These are phyloP conservation scores for Ophion costatus DNA, from an alignment of 2,888 invertebrate genomes.

Conservation along the genomic window DNA sequence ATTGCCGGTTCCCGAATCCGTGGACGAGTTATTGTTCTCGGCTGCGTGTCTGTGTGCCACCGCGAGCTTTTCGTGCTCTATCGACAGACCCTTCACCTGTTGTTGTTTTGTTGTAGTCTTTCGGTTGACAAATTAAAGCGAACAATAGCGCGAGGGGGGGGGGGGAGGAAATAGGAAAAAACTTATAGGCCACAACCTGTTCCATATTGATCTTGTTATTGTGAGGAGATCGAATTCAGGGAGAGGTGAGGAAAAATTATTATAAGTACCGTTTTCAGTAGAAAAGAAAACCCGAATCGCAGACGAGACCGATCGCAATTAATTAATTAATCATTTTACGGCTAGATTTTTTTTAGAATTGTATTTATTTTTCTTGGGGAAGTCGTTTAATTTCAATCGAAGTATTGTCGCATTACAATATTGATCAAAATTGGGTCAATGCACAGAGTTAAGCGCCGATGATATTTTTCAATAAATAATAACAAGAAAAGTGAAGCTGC, in stretches of 20 bases:
- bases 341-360: background rate
- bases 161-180: background rate
- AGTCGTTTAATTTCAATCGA: too few species aligned
- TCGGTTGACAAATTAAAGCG: slow-evolving; percentile 30
- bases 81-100: slow-evolving; percentile 91
- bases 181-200: background rate
- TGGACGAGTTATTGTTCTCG: slow-evolving; percentile 78
- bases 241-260: background rate
- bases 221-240: background rate
- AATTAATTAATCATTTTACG: too few species aligned
- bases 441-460: too few species aligned
- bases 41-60: slow-evolving; percentile 85
- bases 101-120: slow-evolving; percentile 42
- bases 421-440: too few species aligned
- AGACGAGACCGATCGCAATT: background rate
- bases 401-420: too few species aligned
- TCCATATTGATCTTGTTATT: background rate
- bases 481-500: too few species aligned
- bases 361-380: background rate
- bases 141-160: background rate
- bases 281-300: background rate
- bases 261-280: too few species aligned
- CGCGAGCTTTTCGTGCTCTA: slow-evolving; percentile 89
- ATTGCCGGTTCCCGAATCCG: slow-evolving; percentile 81
- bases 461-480: too few species aligned